Percentiles rank a stretch among this genome's conserved stretches.
phyloP scores from a whole-genome alignment of 2,797 vertebrate species.

The Antennarius maculatus region DNA sequence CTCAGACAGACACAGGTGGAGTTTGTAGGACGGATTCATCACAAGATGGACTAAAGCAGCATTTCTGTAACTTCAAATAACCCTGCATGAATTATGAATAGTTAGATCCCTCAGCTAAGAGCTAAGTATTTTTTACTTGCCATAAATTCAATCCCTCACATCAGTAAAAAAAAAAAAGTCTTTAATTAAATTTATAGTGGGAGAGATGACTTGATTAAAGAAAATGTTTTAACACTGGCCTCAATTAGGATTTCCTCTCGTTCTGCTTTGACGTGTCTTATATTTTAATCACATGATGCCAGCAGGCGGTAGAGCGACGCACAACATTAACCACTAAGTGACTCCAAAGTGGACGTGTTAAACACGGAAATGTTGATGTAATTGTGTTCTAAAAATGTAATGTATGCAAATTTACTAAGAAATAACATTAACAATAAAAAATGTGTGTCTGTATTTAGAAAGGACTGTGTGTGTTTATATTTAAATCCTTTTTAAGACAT shows the following conservation, averaged over 20 bases:
- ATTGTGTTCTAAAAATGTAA: too few species aligned
- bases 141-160: conserved; percentile 12
- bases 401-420: too few species aligned
- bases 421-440: too few species aligned
- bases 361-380: too few species aligned
- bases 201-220: neutral
- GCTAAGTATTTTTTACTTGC: neutral
- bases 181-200: conserved; percentile 12
- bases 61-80: conserved; percentile 37
- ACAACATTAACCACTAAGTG: neutral
- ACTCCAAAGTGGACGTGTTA: too few species aligned
- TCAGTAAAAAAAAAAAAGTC: conserved; percentile 4
- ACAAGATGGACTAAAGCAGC: conserved; percentile 26
- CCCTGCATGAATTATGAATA: conserved; percentile 37
- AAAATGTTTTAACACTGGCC: neutral
- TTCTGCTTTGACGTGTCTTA: neutral
- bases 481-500: too few species aligned
- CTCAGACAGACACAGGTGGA: conserved; percentile 34
- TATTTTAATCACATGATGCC: conserved; percentile 5
- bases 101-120: conserved; percentile 21
- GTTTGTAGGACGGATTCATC: conserved; percentile 49
- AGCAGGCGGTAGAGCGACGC: neutral
- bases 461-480: too few species aligned
- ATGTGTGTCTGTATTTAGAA: too few species aligned
- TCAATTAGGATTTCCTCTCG: neutral